Percentiles rank a stretch among this genome's conserved stretches.
Evolutionary conservation across 2,797 vertebrate genomes (phyloP).

Genomic region (Diceros bicornis): DNA sequence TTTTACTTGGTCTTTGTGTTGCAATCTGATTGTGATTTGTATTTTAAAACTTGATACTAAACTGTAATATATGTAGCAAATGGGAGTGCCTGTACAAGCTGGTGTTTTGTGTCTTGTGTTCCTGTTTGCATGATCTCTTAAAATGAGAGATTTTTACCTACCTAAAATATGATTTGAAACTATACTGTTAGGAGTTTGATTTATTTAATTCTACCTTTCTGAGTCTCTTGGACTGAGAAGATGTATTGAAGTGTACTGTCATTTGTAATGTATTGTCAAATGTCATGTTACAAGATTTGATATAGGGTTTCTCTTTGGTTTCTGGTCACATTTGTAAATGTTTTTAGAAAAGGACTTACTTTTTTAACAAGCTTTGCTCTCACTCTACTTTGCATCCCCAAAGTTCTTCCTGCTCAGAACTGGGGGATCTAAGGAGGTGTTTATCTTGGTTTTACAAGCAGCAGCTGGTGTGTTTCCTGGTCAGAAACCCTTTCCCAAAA

Average conservation of each 20-base stretch:
- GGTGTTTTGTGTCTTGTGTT: constrained; percentile 64
- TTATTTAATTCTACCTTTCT: constrained; percentile 78
- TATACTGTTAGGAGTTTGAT: neutral
- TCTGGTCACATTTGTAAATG: constrained; percentile 40
- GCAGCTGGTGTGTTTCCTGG: neutral
- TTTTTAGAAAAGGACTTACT: constrained; percentile 33
- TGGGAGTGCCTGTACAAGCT: neutral
- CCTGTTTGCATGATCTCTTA: constrained; percentile 66
- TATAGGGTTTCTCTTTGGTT: constrained; percentile 59
- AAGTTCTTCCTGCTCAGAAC: neutral
- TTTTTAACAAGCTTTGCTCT: constrained; percentile 34
- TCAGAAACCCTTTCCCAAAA: neutral
- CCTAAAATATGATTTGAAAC: constrained; percentile 70
- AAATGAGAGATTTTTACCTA: constrained; percentile 63
- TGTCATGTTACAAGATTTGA: neutral
- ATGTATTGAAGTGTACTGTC: constrained; percentile 2
- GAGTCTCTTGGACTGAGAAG: constrained; percentile 6
- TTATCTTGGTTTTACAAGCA: constrained; percentile 25
- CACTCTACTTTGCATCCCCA: neutral
- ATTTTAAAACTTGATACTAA: constrained; percentile 58
- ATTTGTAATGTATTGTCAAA: constrained; percentile 1
- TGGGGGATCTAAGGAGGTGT: neutral
- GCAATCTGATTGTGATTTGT: neutral
- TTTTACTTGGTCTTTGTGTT: constrained; percentile 14
- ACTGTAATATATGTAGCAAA: constrained; percentile 6